phyloP scores from a whole-genome alignment of 2,888 invertebrate genomes.

The Oscheius myriophilus region DNA sequence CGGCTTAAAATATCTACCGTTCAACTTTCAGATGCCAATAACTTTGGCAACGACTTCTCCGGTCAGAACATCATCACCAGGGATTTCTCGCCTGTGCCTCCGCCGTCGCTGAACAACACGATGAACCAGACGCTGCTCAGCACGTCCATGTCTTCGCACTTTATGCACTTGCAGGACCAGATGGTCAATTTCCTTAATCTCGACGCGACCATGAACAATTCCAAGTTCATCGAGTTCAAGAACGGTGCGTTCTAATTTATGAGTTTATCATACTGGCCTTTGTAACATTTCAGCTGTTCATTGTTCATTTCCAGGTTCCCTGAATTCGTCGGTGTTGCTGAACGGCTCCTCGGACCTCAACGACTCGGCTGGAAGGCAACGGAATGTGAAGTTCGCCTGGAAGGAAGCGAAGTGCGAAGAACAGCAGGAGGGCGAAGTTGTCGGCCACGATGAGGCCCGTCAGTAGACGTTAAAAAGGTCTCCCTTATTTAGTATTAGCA shows the following conservation, averaged over 20 bases:
- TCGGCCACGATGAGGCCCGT: too few species aligned
- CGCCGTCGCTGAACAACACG: slow-evolving; percentile 20
- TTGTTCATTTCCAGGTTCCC: background rate
- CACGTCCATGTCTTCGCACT: slow-evolving; percentile 24
- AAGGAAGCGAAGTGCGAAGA: too few species aligned
- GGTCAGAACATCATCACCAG: background rate
- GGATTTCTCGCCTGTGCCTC: background rate
- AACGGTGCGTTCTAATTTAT: background rate
- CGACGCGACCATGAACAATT: slow-evolving; percentile 21
- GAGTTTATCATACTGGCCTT: background rate
- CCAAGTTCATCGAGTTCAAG: slow-evolving; percentile 2
- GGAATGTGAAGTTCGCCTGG: background rate
- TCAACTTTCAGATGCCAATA: too few species aligned
- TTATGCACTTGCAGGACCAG: slow-evolving; percentile 22
- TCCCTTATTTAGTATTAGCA: too few species aligned
- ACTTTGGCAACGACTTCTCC: background rate
- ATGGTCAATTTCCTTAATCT: slow-evolving; percentile 26
- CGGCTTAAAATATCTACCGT: too few species aligned
- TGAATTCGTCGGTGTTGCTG: background rate
- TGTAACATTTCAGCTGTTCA: background rate
- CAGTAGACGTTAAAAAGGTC: too few species aligned
- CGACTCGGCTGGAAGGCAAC: background rate
- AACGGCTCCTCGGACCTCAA: background rate
- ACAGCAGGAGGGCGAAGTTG: too few species aligned
- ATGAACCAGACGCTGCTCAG: slow-evolving; percentile 12